Conservation (phyloP, 1,140 invertebrate species). For the Charaxes varanes region DNA sequence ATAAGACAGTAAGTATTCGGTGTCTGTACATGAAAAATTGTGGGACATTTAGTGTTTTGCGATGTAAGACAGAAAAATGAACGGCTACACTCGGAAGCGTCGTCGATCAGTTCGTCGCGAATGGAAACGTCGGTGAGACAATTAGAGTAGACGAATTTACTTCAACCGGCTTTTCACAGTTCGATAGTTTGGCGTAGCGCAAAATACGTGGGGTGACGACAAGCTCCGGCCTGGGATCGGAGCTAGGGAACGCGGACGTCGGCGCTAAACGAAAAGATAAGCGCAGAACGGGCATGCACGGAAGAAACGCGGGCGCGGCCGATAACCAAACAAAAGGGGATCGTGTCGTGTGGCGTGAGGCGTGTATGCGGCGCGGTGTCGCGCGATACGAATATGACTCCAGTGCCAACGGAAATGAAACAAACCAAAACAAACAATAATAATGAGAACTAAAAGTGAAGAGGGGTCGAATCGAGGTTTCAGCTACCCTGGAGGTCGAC, state of each 20-base stretch:
- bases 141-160: conserved; percentile 20
- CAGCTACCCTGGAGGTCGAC: conserved; percentile 49
- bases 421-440: conserved; percentile 40
- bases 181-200: no score
- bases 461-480: conserved; percentile 47
- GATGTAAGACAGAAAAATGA: conserved; percentile 17
- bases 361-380: conserved; percentile 59
- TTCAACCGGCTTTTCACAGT: conserved; percentile 39
- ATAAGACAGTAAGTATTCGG: conserved; percentile 34
- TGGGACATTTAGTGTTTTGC: conserved; percentile 26
- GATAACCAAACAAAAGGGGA: conserved; percentile 28
- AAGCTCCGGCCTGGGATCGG: no score
- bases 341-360: conserved; percentile 51
- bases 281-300: conserved; percentile 16
- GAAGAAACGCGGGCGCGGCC: conserved; percentile 18
- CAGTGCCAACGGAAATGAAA: conserved; percentile 50
- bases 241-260: conserved; percentile 5
- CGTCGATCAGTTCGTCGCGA: conserved; percentile 20
- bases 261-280: conserved; percentile 7
- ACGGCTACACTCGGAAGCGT: background rate
- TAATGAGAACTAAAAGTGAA: conserved; percentile 33
- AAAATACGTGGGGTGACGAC: no score
- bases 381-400: conserved; percentile 63
- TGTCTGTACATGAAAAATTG: conserved; percentile 28
- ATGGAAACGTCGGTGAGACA: conserved; percentile 8